Percentiles rank a stretch among this genome's conserved stretches.
Conservation (phyloP, 2,888 invertebrate genomes). For the Helobdella robusta region DNA sequence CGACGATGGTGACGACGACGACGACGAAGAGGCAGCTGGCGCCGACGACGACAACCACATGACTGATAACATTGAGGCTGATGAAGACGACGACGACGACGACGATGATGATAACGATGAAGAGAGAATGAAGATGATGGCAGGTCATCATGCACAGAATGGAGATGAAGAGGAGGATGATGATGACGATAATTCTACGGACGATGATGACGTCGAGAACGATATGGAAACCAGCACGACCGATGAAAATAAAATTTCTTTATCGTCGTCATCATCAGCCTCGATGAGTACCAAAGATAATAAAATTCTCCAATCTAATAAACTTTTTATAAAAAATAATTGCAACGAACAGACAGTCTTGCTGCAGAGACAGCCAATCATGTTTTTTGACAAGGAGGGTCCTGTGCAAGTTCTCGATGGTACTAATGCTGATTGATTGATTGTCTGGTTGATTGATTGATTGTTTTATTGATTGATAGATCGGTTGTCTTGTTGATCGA, state of each 20-base stretch:
- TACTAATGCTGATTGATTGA: neutral
- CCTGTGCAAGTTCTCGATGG: conserved; percentile 24
- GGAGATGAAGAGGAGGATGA: conserved; percentile 16
- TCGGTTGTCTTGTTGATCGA: too few relatives aligned
- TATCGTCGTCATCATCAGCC: too few relatives aligned
- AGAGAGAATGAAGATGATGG: neutral
- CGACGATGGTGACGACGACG: neutral
- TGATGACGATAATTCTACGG: conserved; percentile 16
- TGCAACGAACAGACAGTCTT: neutral
- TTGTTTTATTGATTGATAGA: neutral
- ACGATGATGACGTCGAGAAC: conserved; percentile 3
- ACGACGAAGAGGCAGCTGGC: neutral
- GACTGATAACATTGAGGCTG: neutral
- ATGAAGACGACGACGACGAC: conserved; percentile 15
- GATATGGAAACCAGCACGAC: neutral
- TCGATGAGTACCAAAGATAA: neutral
- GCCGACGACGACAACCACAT: neutral
- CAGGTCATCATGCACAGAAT: neutral
- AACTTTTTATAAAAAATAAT: neutral
- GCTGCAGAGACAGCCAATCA: neutral
- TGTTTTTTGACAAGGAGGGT: conserved; percentile 18
- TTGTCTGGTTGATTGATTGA: neutral
- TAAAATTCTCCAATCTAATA: neutral
- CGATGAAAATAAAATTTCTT: too few relatives aligned
- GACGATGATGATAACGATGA: neutral